These are phyloP conservation scores for Falco berigora DNA, from an alignment of 2,797 vertebrate species.

Conservation along the genomic window DNA sequence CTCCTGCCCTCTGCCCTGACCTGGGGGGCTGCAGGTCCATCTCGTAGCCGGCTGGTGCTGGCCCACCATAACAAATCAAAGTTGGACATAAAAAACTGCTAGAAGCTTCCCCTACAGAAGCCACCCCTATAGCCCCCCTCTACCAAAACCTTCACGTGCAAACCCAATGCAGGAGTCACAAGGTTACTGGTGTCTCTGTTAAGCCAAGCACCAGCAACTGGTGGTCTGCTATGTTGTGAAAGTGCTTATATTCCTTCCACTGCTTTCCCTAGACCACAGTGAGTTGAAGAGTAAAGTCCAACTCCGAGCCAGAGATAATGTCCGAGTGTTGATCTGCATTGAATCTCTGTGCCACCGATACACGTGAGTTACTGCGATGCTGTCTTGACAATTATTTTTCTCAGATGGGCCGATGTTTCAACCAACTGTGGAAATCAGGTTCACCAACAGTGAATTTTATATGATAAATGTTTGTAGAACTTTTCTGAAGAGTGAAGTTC, in stretches of 20 bases:
- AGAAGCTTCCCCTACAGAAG: neutral
- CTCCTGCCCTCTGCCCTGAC: neutral
- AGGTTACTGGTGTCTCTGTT: neutral
- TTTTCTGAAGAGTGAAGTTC: neutral
- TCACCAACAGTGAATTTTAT: neutral
- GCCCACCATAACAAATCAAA: neutral
- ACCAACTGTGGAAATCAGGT: neutral
- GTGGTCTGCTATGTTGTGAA: neutral
- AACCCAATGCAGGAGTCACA: neutral
- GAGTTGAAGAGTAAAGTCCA: slow-evolving; percentile 85
- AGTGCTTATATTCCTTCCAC: rapidly evolving
- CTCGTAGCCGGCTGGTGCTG: neutral
- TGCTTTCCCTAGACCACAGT: slow-evolving; percentile 79
- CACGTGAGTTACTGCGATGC: slow-evolving; percentile 75
- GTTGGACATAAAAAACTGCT: neutral
- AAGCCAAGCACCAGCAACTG: neutral
- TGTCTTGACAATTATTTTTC: neutral
- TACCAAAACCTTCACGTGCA: neutral
- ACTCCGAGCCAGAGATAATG: slow-evolving; percentile 81
- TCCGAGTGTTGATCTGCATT: slow-evolving; percentile 91
- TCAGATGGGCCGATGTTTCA: neutral
- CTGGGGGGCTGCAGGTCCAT: too few species aligned
- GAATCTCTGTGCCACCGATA: slow-evolving; percentile 92
- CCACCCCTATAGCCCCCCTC: neutral
- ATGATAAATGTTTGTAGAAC: neutral